phyloP scores from a whole-genome alignment of 2,797 vertebrate species.

The Megalops cyprinoides region DNA sequence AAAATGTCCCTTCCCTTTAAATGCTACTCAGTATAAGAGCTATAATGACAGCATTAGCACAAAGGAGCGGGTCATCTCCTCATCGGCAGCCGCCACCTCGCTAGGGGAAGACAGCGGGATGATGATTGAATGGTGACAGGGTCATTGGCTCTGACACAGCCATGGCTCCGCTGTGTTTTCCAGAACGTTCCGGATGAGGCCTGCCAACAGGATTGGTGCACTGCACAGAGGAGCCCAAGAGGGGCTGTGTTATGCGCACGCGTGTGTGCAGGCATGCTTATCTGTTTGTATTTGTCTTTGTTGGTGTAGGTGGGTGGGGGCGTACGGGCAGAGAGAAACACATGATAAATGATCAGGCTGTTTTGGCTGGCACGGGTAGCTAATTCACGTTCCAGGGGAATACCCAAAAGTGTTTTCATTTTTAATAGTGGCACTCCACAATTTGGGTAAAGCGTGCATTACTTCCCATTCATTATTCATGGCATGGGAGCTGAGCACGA shows the following conservation, averaged over 20 bases:
- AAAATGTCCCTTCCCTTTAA: background rate
- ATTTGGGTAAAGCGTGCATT: slow-evolving; percentile 68
- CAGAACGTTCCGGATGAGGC: slow-evolving; percentile 5
- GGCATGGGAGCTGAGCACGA: slow-evolving; percentile 44
- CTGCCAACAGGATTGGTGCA: background rate
- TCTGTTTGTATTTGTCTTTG: background rate
- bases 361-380: slow-evolving; percentile 41
- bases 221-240: too few species aligned
- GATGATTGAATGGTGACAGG: slow-evolving; percentile 20
- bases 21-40: background rate
- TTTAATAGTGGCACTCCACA: slow-evolving; percentile 54
- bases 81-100: background rate
- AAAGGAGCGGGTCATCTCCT: background rate
- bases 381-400: slow-evolving; percentile 52
- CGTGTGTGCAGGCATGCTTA: slow-evolving; percentile 22
- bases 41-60: background rate
- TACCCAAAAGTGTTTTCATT: slow-evolving; percentile 56
- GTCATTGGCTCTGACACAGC: slow-evolving; percentile 10
- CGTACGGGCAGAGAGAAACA: background rate
- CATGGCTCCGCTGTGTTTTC: slow-evolving; percentile 6
- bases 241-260: slow-evolving; percentile 24
- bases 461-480: slow-evolving; percentile 71
- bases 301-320: background rate
- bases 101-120: background rate
- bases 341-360: background rate